Percentiles rank a stretch among this genome's conserved stretches.
Evolutionary conservation across 1,140 invertebrate species (phyloP).

Genomic region (Microplitis mediator): DNA sequence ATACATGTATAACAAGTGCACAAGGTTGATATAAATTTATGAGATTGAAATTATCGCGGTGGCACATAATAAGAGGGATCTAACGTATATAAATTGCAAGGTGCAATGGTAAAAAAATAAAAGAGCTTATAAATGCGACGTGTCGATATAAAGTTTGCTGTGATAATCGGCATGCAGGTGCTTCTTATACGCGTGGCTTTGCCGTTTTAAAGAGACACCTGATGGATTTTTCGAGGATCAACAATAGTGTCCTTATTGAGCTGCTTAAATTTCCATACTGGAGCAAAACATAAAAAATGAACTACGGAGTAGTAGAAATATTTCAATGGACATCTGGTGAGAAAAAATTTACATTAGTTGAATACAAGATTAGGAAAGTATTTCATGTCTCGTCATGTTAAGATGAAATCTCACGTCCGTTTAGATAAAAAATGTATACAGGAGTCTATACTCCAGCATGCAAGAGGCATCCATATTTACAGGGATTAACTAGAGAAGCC

Average conservation of each 20-base stretch:
- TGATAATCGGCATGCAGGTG: constrained; percentile 12
- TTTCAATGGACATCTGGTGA: no score
- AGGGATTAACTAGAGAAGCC: constrained; percentile 31
- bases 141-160: constrained; percentile 8
- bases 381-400: constrained; percentile 2
- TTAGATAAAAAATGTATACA: constrained; percentile 6
- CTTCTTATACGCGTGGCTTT: neutral
- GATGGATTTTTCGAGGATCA: neutral
- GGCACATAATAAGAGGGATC: constrained; percentile 5
- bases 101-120: neutral
- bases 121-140: neutral
- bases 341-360: neutral
- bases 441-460: neutral
- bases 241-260: no score
- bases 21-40: constrained; percentile 11
- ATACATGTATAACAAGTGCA: neutral
- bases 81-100: neutral
- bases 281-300: no score
- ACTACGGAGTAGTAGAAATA: no score
- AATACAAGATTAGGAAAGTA: neutral
- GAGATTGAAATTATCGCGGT: constrained; percentile 15
- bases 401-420: constrained; percentile 10
- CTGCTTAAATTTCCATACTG: no score
- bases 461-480: constrained; percentile 37
- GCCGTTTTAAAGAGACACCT: neutral